Base-by-base conservation (phyloP, 2,797 vertebrate genomes). In the Brachyalestes nurse region DNA sequence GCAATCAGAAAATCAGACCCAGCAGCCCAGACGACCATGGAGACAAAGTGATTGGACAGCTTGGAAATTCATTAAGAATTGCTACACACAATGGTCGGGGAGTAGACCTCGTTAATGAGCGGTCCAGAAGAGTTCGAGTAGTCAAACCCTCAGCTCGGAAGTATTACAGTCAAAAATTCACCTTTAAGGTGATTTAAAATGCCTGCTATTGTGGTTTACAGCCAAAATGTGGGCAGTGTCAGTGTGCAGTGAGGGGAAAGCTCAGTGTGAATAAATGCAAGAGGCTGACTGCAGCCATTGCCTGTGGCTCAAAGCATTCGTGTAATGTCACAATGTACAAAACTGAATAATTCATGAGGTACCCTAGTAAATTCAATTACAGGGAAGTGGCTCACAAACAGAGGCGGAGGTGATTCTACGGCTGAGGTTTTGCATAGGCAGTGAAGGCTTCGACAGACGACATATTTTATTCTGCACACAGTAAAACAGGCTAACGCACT, bases 321-420 rank as follows among this genome's bases (percentile, higher is more conserved):
- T 73, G 74, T 76, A 82, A 86, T 81, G 79, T 80, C 79, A 83
- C 70, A 82, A 74, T 78, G 81, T 84, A 76, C 23, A 55, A 77
- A 78, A 40, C 34, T 86, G 85, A 78, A 83, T 85, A 78, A 86
- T 80, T 77, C 76, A 84, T 82, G 57, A 74, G 69, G 14, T 62
- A 77, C 40, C 64, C 70, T 38, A 72, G 82, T 81, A 83, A 83
- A 84, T 86, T 86, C 80, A 84, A 86, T 87, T 84, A 86, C 53
- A 77, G 77, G 75, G 74, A 80, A 76, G 78, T 79, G 83, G 75
- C 75, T 81, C 61, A 76, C 82, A 85, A 83, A 85, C 79, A 79
- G 69, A 83, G 69, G 42, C 51, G 69, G 57, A 60, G 67, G 65
- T 66, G 80, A 82, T 64, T 70, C 55, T 49, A 19, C 34, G 66